A percentile compares a stretch with the other conserved stretches of the same genome.
Conservation (phyloP, 92 coral and sea anemone genomes). For the Anthopleura xanthogrammica region DNA sequence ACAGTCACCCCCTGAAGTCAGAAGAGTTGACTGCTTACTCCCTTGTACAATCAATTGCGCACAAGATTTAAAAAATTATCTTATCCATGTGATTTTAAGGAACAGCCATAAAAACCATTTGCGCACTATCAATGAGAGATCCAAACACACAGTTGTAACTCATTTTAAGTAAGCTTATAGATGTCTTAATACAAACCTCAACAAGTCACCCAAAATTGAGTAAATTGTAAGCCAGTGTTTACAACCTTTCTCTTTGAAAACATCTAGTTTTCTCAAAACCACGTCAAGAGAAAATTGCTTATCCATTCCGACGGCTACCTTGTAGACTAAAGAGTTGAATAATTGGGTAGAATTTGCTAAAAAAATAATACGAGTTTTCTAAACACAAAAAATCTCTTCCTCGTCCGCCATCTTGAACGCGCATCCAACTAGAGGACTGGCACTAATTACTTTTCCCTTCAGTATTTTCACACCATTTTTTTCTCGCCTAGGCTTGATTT, state of each 20-base stretch:
- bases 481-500: background rate
- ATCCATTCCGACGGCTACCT: background rate
- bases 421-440: background rate
- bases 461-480: background rate
- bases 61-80: no score
- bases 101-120: no score
- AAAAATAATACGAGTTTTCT: background rate
- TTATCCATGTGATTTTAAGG: no score
- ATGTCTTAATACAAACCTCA: background rate
- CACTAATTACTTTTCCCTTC: background rate
- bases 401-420: conserved; percentile 33
- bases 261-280: background rate
- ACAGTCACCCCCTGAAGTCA: no score
- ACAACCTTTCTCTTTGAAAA: conserved; percentile 12
- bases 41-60: no score
- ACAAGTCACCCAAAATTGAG: conserved; percentile 15
- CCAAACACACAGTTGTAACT: background rate
- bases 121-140: background rate
- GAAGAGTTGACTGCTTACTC: no score
- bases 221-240: conserved; percentile 20
- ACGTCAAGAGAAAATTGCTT: background rate
- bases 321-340: background rate
- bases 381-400: background rate
- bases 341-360: background rate
- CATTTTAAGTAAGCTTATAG: no score